Percentiles rank a stretch among this genome's conserved stretches.
phyloP scores from a whole-genome alignment of 1,140 invertebrate species.

The Scaptomyza pallida region DNA sequence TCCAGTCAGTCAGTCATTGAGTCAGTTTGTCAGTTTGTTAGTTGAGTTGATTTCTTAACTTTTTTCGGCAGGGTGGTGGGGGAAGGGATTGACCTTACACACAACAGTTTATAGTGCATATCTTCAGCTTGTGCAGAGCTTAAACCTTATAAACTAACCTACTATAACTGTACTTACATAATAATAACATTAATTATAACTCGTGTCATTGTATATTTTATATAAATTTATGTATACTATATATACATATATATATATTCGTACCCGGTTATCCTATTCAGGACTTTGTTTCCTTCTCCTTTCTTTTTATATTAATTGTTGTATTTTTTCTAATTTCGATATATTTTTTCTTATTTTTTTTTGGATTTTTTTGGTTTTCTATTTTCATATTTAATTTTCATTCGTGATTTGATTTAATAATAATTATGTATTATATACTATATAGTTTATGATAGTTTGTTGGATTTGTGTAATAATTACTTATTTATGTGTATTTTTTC shows the following conservation, averaged over 20 bases:
- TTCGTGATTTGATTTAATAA: conserved; percentile 42
- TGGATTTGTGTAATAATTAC: conserved; percentile 46
- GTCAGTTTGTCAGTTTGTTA: not conserved
- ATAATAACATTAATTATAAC: conserved; percentile 38
- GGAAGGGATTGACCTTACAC: conserved; percentile 1
- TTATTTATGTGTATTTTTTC: conserved; percentile 39
- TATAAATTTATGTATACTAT: conserved; percentile 35
- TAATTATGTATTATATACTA: conserved; percentile 42
- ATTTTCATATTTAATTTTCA: conserved; percentile 27
- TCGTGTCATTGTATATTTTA: conserved; percentile 68
- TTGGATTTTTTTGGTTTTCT: conserved; percentile 14
- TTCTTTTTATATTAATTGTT: conserved; percentile 15
- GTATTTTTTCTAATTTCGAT: no score
- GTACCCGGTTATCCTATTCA: conserved; percentile 52
- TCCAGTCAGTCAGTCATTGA: conserved; percentile 12
- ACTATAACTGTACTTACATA: conserved; percentile 13
- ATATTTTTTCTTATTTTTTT: conserved; percentile 2
- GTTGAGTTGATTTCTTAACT: not conserved
- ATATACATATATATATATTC: conserved; percentile 50
- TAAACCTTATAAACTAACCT: conserved; percentile 8
- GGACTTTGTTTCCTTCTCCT: conserved; percentile 36
- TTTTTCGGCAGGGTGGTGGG: not conserved
- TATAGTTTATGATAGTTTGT: conserved; percentile 32
- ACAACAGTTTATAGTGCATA: conserved; percentile 22
- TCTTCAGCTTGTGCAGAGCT: conserved; percentile 44